Base-by-base conservation (phyloP, 2,113 vertebrate genomes). In the Mesitornis unicolor region DNA sequence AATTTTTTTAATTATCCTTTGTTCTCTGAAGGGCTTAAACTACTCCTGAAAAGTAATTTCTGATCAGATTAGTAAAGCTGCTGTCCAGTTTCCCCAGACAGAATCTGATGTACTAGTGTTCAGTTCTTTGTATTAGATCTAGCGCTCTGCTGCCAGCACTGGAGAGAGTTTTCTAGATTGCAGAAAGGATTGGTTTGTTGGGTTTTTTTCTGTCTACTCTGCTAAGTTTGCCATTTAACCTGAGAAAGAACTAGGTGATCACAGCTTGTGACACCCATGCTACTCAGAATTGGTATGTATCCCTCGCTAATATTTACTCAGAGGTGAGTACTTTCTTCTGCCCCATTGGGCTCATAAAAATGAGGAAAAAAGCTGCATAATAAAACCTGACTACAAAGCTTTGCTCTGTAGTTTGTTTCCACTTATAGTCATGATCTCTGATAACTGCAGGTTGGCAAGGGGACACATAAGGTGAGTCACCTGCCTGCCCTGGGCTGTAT, bases 391-490 rank as follows among this genome's bases (percentile, higher is more conserved):
- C 24, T 42, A 7, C 35, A 63, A 56, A 38, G 25, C 19, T 16
- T 40, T 22, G 11, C 13, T 59, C 17, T 3, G 1, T 22, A 47
- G 15, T 28, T 57, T n/a, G 64, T 43, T 79, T 45, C 59, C 24
- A 18, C 18, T 54, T 2, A 2, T 14, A 42, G 21, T 36, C 5
- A 2, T 16, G 18, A 19, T 31, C 8, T 40, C 8, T 3, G 13
- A 1, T 48, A 48, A 50, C 3, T 25, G 48, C 21, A 11, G 70
- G 51, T 42, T 26, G 38, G 29, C n/a, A 22, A 48, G 47, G 48
- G 38, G 38, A 24, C 17, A 3, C 3, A 12, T 16, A 10, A 2
- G 1, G 3, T 1, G 13, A 21, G 13, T 24, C 6, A 12, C 3
- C 31, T 26, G 42, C 14, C 51, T 13, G 42, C 43, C 29, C 11